Base-by-base conservation (phyloP, 92 coral and sea anemone genomes). In the Siderastrea siderea region DNA sequence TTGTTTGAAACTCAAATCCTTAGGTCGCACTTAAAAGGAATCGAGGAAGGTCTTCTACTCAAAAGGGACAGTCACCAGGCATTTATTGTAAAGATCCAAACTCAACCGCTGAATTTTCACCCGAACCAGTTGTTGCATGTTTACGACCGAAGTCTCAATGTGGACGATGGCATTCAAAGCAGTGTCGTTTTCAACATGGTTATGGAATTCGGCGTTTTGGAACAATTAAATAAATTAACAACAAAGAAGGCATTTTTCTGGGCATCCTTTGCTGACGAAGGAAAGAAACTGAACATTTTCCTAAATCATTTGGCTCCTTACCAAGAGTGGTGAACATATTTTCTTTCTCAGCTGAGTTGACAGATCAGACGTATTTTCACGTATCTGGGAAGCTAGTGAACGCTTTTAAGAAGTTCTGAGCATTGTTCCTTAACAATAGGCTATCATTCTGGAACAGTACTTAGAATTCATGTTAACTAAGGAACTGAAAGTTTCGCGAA, bases 161-260 rank as follows among this genome's bases (percentile, higher is more conserved):
- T 91, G 2, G 84, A 91, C 9, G 55, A 88, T 73, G 1, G 9
- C 46, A 86, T 83, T 75, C 82, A 91, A 70, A 81, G 92, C 79
- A 92, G 92, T 3, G 95, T 76, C 38, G 44, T 91, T 44, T 80
- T 91, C 47, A 78, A 50, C 60, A 70, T 93, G 55, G 80, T 93
- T 1, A 78, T 91, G 94, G 96, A 93, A 72, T 91, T 91, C 50
- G 95, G 96, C 12, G 90, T 91, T n/a, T 87, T 93, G 60, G 95
- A 86, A 15, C 12, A 50, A 13, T 54, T 87, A 0, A 0, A 55
- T 48, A 72, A 71, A 63, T 78, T 85, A 16, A 92, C 93, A 12
- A 82, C 92, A 78, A 92, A 94, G 53, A 92, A 94, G 61, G 84
- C 73, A 54, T 92, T 68, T 71, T 75, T 86, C 57, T 92, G 86